A percentile compares a stretch with the other conserved stretches of the same genome.
phyloP scores from a whole-genome alignment of 2,797 vertebrate genomes.

The Takifugu ocellatus region DNA sequence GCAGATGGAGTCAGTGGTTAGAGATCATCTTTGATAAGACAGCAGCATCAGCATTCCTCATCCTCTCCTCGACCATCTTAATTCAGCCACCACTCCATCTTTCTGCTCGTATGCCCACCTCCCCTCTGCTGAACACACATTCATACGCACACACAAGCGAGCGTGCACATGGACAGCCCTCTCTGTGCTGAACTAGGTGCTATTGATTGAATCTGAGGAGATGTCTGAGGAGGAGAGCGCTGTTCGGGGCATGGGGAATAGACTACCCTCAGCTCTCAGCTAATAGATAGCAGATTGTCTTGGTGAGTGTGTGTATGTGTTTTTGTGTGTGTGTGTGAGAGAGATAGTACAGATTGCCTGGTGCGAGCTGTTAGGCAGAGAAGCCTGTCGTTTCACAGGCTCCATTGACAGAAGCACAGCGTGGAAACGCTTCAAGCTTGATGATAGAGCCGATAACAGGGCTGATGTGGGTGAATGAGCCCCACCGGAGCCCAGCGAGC shows the following conservation, averaged over 20 bases:
- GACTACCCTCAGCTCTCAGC: conserved; percentile 49
- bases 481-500: conserved; percentile 28
- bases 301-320: conserved; percentile 24
- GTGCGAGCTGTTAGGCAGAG: conserved; percentile 55
- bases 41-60: conserved; percentile 23
- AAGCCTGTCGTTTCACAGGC: conserved; percentile 59
- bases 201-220: conserved; percentile 75
- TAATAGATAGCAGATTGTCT: conserved; percentile 59
- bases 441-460: conserved; percentile 53
- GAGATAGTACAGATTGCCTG: conserved; percentile 53
- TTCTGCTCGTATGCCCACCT: conserved; percentile 10
- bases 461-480: conserved; percentile 51
- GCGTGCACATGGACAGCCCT: conserved; percentile 12
- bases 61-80: conserved; percentile 32
- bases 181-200: conserved; percentile 42
- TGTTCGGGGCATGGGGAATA: conserved; percentile 56
- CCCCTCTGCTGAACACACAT: neutral
- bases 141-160: conserved; percentile 8
- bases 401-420: conserved; percentile 60
- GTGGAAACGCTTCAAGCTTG: conserved; percentile 44
- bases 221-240: conserved; percentile 59
- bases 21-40: conserved; percentile 28
- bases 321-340: conserved; percentile 14
- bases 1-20: conserved; percentile 5
- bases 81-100: conserved; percentile 23